Evolutionary conservation across 2,888 invertebrate genomes (phyloP).

Genomic region (Callinectes sapidus): DNA sequence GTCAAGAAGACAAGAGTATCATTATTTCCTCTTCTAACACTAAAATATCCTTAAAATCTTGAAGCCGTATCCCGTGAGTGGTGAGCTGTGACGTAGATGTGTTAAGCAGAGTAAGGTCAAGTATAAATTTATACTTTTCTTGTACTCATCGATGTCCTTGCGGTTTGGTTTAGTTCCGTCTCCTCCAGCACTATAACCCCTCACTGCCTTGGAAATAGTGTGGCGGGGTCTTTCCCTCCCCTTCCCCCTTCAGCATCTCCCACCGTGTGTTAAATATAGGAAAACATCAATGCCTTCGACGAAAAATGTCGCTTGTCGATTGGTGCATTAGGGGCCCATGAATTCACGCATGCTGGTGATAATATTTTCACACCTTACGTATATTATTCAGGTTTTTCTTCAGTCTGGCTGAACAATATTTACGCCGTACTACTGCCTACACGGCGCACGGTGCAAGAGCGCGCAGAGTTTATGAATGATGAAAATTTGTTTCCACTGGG

Average conservation of each 20-base stretch:
- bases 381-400: conserved; percentile 13
- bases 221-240: not conserved
- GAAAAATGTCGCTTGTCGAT: conserved; percentile 12
- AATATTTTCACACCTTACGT: conserved; percentile 6
- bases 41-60: not conserved
- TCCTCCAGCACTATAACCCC: not conserved
- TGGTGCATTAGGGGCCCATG: not conserved
- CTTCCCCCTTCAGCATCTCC: not conserved
- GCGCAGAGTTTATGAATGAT: conserved; percentile 20
- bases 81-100: not conserved
- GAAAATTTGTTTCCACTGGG: not conserved
- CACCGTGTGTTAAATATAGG: not conserved
- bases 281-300: not conserved
- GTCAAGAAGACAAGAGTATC: not conserved
- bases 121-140: not conserved
- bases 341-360: not conserved
- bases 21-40: not conserved
- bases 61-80: not conserved
- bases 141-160: not conserved
- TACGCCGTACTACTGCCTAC: conserved; percentile 26
- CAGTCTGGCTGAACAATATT: conserved; percentile 18
- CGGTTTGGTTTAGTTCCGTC: not conserved
- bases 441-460: conserved; percentile 7
- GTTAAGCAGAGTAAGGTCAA: not conserved
- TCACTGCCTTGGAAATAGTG: not conserved